These are phyloP conservation scores for Parnassius apollo DNA, from an alignment of 2,888 invertebrate genomes.

Conservation along the genomic window DNA sequence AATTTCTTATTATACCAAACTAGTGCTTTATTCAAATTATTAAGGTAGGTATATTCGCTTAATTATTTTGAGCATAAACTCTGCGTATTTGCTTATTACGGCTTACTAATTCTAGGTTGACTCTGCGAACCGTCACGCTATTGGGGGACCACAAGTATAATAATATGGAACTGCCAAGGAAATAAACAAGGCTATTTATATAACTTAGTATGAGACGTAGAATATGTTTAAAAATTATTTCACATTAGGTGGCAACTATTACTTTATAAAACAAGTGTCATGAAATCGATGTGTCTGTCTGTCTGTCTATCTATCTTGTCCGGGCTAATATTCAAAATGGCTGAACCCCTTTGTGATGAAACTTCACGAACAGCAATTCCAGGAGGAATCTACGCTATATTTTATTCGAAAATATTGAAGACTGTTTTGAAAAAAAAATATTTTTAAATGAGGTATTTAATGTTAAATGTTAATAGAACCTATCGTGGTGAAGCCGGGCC, in stretches of 20 bases:
- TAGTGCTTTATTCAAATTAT: constrained; percentile 46
- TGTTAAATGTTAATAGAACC: too few relatives aligned
- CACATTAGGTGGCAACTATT: background rate
- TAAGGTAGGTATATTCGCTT: constrained; percentile 48
- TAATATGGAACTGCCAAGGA: constrained; percentile 40
- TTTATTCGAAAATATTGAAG: too few relatives aligned
- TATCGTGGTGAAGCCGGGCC: too few relatives aligned
- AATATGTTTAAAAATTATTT: constrained; percentile 22
- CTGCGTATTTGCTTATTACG: constrained; percentile 65
- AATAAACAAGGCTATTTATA: constrained; percentile 33
- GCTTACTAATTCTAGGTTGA: constrained; percentile 56
- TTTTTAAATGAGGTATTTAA: too few relatives aligned
- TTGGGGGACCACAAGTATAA: constrained; percentile 43
- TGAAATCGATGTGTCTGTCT: too few relatives aligned
- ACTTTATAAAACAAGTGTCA: too few relatives aligned
- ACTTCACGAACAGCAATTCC: too few relatives aligned
- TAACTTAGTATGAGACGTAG: constrained; percentile 31
- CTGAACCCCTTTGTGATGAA: too few relatives aligned
- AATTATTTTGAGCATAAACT: constrained; percentile 69
- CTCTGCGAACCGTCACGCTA: constrained; percentile 53
- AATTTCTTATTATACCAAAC: constrained; percentile 11
- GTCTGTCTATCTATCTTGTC: too few relatives aligned
- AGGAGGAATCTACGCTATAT: too few relatives aligned
- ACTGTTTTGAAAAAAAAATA: too few relatives aligned
- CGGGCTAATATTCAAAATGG: too few relatives aligned